Percentiles rank a stretch among this genome's conserved stretches.
These are phyloP conservation scores for Calliphora vicina DNA, from an alignment of 1,140 invertebrate genomes.

Conservation along the genomic window DNA sequence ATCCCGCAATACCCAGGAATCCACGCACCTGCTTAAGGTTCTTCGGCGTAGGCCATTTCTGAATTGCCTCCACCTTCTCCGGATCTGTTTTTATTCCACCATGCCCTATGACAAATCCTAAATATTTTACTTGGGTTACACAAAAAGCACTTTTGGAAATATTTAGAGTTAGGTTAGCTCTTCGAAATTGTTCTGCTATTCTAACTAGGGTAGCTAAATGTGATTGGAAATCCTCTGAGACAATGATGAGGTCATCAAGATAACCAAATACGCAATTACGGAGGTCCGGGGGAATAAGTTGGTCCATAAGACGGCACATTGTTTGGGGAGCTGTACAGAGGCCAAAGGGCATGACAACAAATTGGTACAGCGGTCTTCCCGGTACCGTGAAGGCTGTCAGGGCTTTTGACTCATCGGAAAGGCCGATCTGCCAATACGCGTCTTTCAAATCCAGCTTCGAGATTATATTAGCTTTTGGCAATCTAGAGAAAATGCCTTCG, in stretches of 20 bases:
- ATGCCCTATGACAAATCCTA: conserved; percentile 34
- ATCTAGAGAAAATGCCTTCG: conserved; percentile 42
- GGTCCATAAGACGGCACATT: conserved; percentile 37
- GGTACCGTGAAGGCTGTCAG: conserved; percentile 58
- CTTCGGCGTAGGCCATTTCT: not conserved
- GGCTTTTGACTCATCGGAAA: conserved; percentile 46
- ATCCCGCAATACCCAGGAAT: conserved; percentile 46
- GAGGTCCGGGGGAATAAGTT: conserved; percentile 4
- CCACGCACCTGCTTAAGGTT: not conserved
- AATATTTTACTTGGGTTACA: conserved; percentile 7
- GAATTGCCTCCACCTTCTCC: conserved; percentile 24
- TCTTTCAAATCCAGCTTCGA: conserved; percentile 52
- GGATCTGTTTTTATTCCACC: conserved; percentile 24
- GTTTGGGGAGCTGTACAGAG: conserved; percentile 38
- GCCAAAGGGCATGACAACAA: conserved; percentile 45
- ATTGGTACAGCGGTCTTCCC: conserved; percentile 45
- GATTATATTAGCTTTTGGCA: conserved; percentile 40
- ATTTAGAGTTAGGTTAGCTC: conserved; percentile 32
- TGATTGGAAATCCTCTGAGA: not conserved
- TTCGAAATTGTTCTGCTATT: conserved; percentile 16
- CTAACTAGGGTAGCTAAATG: conserved; percentile 20
- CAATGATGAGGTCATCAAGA: conserved; percentile 23
- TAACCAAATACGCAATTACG: not conserved
- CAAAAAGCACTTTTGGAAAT: conserved; percentile 22
- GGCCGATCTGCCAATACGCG: conserved; percentile 57